Conservation (phyloP, 1,140 invertebrate genomes). For the Anoplolepis gracilipes region DNA sequence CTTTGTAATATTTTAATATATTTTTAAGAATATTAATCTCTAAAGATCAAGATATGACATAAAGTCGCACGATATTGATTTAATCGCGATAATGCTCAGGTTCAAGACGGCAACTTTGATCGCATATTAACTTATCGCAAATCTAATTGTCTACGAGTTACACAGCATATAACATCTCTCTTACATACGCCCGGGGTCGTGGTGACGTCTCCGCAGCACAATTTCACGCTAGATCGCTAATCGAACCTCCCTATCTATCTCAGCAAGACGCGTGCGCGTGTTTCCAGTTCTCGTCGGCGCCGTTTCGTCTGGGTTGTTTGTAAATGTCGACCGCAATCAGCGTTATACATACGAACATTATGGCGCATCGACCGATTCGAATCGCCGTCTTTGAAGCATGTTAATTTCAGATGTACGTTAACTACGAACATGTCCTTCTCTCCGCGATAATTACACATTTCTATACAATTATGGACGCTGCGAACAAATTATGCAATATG, state of each 20-base stretch:
- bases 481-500: constrained; percentile 12
- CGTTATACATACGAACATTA: constrained; percentile 24
- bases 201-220: constrained; percentile 22
- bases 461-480: neutral
- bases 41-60: neutral
- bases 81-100: neutral
- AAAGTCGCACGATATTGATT: neutral
- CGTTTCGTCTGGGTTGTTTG: constrained; percentile 62
- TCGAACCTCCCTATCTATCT: constrained; percentile 38
- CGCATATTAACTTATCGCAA: constrained; percentile 36
- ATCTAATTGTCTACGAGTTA: constrained; percentile 49
- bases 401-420: constrained; percentile 25
- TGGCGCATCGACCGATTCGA: neutral
- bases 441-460: constrained; percentile 35
- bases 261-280: neutral
- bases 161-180: neutral
- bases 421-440: constrained; percentile 13
- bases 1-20: neutral
- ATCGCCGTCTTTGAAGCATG: neutral
- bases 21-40: neutral
- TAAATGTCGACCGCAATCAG: constrained; percentile 49
- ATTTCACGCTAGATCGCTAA: constrained; percentile 50
- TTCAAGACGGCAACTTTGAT: constrained; percentile 37
- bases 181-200: neutral
- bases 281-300: constrained; percentile 49